Evolutionary conservation across 1,140 invertebrate genomes (phyloP).

Genomic region (Plodia interpunctella): DNA sequence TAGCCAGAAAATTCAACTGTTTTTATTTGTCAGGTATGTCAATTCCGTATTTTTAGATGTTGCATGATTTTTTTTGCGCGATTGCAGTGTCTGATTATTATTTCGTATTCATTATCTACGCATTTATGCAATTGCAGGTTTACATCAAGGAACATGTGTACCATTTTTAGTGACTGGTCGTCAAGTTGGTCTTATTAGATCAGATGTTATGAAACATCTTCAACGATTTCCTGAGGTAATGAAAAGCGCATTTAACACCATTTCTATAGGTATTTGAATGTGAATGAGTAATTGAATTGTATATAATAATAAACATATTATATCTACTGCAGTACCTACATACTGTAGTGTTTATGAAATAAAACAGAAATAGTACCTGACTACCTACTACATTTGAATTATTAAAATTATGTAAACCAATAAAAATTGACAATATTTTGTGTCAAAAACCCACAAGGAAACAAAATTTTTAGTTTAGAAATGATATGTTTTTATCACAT

Average conservation of each 20-base stretch:
- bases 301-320: too few species aligned
- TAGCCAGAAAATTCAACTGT: conserved; percentile 90
- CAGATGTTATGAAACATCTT: conserved; percentile 88
- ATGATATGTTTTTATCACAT: background rate
- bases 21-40: conserved; percentile 89
- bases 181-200: conserved; percentile 91
- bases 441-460: too few species aligned
- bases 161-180: conserved; percentile 92
- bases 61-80: conserved; percentile 31
- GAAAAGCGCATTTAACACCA: too few species aligned
- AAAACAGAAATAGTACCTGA: too few species aligned
- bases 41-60: conserved; percentile 38
- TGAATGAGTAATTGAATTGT: too few species aligned
- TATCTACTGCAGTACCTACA: too few species aligned
- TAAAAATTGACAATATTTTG: too few species aligned
- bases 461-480: too few species aligned
- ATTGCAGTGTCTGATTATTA: background rate
- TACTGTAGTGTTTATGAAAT: too few species aligned
- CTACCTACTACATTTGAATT: too few species aligned
- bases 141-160: conserved; percentile 85
- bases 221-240: conserved; percentile 90
- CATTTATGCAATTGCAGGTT: conserved; percentile 71
- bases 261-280: too few species aligned
- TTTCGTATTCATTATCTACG: background rate
- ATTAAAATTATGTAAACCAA: too few species aligned